These are phyloP conservation scores for Clarias batrachus DNA, from an alignment of 2,113 vertebrate genomes.

Conservation along the genomic window DNA sequence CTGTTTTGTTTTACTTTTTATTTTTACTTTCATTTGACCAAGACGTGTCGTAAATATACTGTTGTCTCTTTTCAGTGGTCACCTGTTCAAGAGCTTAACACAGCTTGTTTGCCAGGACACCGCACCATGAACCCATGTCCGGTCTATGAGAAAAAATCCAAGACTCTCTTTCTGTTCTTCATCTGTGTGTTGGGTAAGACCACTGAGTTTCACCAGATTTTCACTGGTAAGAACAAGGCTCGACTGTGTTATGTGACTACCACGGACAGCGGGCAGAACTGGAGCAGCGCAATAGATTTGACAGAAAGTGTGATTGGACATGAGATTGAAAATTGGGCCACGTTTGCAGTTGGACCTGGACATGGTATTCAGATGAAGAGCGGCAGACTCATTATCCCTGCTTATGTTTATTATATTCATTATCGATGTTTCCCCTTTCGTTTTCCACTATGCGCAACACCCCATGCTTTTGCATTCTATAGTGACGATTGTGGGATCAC, in stretches of 20 bases:
- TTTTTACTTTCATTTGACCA: neutral
- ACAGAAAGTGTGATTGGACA: conserved; percentile 80
- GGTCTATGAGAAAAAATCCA: conserved; percentile 71
- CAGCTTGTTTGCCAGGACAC: conserved; percentile 63
- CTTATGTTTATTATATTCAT: conserved; percentile 79
- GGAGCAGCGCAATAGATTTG: conserved; percentile 80
- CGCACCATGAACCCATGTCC: conserved; percentile 81
- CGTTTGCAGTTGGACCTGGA: conserved; percentile 88
- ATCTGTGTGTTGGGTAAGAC: conserved; percentile 77
- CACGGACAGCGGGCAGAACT: conserved; percentile 78
- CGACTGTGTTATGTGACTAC: conserved; percentile 86
- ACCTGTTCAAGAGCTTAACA: conserved; percentile 62
- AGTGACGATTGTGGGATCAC: conserved; percentile 81
- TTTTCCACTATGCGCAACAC: conserved; percentile 58
- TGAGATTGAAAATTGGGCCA: conserved; percentile 80
- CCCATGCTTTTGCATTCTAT: conserved; percentile 81
- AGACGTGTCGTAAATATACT: neutral
- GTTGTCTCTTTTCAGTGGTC: conserved; percentile 66
- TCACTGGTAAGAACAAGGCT: conserved; percentile 80
- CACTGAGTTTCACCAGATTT: conserved; percentile 78
- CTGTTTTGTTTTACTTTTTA: neutral
- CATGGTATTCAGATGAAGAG: conserved; percentile 83
- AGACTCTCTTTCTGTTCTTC: conserved; percentile 84
- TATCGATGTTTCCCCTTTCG: conserved; percentile 59
- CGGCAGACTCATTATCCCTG: conserved; percentile 83